Evolutionary conservation across 2,888 invertebrate genomes (phyloP).

Genomic region (Acanthosepion pharaonis): DNA sequence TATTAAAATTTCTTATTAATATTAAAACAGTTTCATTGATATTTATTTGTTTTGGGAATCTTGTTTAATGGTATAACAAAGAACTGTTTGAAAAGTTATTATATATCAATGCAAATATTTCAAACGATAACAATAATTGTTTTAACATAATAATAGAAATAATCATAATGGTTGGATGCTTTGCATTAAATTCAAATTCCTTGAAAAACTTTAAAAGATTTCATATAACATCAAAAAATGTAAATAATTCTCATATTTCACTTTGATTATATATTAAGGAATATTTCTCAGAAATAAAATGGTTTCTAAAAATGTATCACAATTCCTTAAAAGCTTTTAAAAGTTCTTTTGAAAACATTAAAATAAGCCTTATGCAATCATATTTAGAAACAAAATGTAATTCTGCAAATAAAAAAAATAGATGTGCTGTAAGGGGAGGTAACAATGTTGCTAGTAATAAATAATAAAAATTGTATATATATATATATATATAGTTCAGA

Average conservation of each 20-base stretch:
- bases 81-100: not conserved
- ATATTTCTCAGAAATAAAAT: not conserved
- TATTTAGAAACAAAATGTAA: not conserved
- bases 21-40: no score
- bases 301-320: not conserved
- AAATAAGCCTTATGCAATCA: not conserved
- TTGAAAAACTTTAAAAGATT: not conserved
- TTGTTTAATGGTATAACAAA: no score
- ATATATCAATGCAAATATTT: not conserved
- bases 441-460: not conserved
- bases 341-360: constrained; percentile 16
- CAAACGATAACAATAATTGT: not conserved
- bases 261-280: not conserved
- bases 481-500: not conserved
- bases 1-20: no score
- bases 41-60: no score
- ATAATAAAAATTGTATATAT: not conserved
- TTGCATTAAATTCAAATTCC: not conserved
- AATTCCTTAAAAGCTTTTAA: constrained; percentile 33
- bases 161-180: not conserved
- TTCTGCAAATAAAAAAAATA: not conserved
- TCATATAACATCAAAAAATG: not conserved
- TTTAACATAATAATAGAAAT: not conserved
- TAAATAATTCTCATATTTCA: not conserved
- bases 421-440: not conserved